A percentile compares a stretch with the other conserved stretches of the same genome.
Evolutionary conservation across 2,888 invertebrate species (phyloP).

Genomic region (Callinectes sapidus): DNA sequence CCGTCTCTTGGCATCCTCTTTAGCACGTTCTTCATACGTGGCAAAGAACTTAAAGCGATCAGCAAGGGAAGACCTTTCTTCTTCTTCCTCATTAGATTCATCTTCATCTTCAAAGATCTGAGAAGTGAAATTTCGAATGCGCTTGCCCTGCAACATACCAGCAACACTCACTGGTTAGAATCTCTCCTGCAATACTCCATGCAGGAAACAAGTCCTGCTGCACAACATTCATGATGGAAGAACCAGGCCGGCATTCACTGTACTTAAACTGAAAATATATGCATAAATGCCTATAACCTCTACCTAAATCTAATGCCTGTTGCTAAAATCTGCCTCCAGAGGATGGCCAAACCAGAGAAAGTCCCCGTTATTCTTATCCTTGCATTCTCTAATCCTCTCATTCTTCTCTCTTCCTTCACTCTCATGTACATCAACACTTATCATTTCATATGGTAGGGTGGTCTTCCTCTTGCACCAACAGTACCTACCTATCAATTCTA

Average conservation of each 20-base stretch:
- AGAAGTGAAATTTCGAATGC: constrained; percentile 67
- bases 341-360: too few species aligned
- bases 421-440: too few species aligned
- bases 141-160: constrained; percentile 67
- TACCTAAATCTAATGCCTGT: too few species aligned
- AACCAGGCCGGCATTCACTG: not conserved
- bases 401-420: too few species aligned
- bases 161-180: constrained; percentile 57
- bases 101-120: constrained; percentile 52
- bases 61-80: constrained; percentile 34
- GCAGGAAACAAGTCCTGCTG: constrained; percentile 17
- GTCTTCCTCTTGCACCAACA: too few species aligned
- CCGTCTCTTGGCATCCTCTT: constrained; percentile 75
- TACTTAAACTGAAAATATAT: not conserved
- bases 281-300: not conserved
- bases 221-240: not conserved
- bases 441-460: too few species aligned
- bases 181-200: constrained; percentile 17
- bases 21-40: constrained; percentile 85
- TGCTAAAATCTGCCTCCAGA: too few species aligned
- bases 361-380: too few species aligned
- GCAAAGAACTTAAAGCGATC: constrained; percentile 92
- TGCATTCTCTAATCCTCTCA: too few species aligned
- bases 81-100: constrained; percentile 44
- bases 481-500: too few species aligned